Evolutionary conservation across 35 echinoderm and acorn worm species (phyloP).

Genomic region (Diadema setosum): DNA sequence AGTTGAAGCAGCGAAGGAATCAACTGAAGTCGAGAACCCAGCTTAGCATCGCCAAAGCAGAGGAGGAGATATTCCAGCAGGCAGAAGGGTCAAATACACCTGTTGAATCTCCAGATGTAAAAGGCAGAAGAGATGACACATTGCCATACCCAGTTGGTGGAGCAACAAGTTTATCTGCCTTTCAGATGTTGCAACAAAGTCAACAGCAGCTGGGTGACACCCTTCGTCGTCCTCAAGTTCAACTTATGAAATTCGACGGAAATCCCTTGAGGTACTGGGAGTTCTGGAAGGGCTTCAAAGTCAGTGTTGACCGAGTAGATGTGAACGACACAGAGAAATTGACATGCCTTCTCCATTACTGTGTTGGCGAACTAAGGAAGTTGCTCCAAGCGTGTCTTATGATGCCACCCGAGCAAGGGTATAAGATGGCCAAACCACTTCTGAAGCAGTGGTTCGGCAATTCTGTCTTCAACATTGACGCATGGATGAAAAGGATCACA

Average conservation of each 20-base stretch:
- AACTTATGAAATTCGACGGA: slow-evolving; percentile 38
- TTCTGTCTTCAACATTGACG: background rate
- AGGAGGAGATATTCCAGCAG: too few species aligned
- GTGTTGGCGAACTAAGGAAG: slow-evolving; percentile 20
- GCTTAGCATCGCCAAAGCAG: too few species aligned
- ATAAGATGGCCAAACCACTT: background rate
- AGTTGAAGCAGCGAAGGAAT: too few species aligned
- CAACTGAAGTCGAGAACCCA: too few species aligned
- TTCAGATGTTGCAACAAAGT: too few species aligned
- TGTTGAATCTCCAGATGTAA: too few species aligned
- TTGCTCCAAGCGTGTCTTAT: background rate
- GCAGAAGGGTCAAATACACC: too few species aligned
- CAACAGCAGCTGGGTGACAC: slow-evolving; percentile 27
- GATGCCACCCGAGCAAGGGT: slow-evolving; percentile 15
- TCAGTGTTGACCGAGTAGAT: slow-evolving; percentile 5
- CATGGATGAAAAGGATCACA: slow-evolving; percentile 25
- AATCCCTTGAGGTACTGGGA: slow-evolving; percentile 32
- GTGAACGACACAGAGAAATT: slow-evolving; percentile 24
- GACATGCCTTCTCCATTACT: slow-evolving; percentile 43
- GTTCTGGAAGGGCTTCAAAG: slow-evolving; percentile 33
- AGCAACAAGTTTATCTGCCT: too few species aligned
- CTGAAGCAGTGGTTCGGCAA: slow-evolving; percentile 46
- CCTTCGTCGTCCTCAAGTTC: slow-evolving; percentile 35
- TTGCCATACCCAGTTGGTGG: too few species aligned
- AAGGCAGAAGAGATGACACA: too few species aligned